Evolutionary conservation across 2,113 vertebrate genomes (phyloP).

Genomic region (Sebastes fasciatus): DNA sequence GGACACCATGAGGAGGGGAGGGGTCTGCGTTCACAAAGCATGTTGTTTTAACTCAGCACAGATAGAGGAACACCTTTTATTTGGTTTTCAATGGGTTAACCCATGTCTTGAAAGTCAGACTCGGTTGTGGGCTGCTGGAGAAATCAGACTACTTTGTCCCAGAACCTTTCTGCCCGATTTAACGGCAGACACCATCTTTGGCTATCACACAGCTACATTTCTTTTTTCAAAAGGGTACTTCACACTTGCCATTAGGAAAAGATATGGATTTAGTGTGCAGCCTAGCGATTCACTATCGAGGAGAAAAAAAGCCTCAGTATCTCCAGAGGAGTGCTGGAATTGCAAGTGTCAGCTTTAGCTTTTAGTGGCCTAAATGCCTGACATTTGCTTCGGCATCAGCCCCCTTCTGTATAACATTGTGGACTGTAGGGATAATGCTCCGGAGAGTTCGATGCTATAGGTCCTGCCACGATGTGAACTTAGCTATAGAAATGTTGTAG

Average conservation of each 20-base stretch:
- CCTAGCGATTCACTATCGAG: neutral
- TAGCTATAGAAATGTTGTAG: slow-evolving; percentile 11
- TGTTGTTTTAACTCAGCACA: slow-evolving; percentile 34
- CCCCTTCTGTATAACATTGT: slow-evolving; percentile 7
- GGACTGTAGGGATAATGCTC: slow-evolving; percentile 9
- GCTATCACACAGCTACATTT: slow-evolving; percentile 22
- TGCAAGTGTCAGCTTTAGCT: slow-evolving; percentile 44
- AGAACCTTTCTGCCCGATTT: slow-evolving; percentile 3
- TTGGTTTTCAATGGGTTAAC: slow-evolving; percentile 21
- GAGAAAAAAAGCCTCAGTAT: slow-evolving; percentile 4
- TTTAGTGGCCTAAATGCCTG: slow-evolving; percentile 28
- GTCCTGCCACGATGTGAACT: slow-evolving; percentile 24
- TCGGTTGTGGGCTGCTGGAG: neutral
- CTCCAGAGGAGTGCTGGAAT: slow-evolving; percentile 32
- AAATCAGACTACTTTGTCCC: slow-evolving; percentile 17
- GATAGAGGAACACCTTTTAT: slow-evolving; percentile 23
- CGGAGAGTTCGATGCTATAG: neutral
- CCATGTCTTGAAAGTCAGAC: slow-evolving; percentile 28
- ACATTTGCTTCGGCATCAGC: slow-evolving; percentile 37
- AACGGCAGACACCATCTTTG: slow-evolving; percentile 12
- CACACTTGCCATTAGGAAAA: slow-evolving; percentile 40
- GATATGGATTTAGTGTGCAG: slow-evolving; percentile 47
- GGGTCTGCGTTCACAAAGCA: slow-evolving; percentile 9
- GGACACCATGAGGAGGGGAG: neutral
- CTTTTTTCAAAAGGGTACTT: slow-evolving; percentile 43